Base-by-base conservation (phyloP, 2,888 invertebrate genomes). In the Gisinianus flammeolus region DNA sequence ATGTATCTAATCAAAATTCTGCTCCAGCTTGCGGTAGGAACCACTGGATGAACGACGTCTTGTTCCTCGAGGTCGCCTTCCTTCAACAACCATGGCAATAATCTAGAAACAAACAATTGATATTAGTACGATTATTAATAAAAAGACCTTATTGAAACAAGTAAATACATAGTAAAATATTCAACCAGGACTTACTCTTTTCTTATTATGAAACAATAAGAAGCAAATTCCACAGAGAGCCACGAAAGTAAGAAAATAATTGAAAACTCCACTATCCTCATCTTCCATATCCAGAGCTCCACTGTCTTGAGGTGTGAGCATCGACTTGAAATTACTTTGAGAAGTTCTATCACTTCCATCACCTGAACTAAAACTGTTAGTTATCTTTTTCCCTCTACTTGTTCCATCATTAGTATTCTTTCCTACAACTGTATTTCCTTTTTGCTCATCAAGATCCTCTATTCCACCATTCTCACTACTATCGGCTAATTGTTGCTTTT, bases 81-180 rank as follows among this genome's bases (percentile, higher is more conserved):
- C 84, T 71, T 84, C 84, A 10, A 84, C 80, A 19, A 84, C 81
- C 72, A 79, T 82, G 10, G 84, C 84, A 10, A 84, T 80, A 22
- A 84, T 74, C 84, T 84, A 31, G 6, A 58, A 58, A 22, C 22
- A 62, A 16, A 83, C 69, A 68, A 19, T 66, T 19, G 10, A 31
- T 24, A 10, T 31, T 5, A 66, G 26, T 64, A 2, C 3, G 0
- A 62, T 30, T 58, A 52, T 8, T 44, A 26, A 35, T 33, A 33
- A 12, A 19, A 56, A 28, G n/a, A n/a, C n/a, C n/a, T 8, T 56
- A 19, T 58, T 58, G 1, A 10, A 58, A 58, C 19, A 62, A 26
- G 28, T 28, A 62, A 24, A 62, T 30, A 24, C n/a, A n/a, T n/a
- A n/a, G n/a, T n/a, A n/a, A n/a, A n/a, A n/a, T n/a, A n/a, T n/a